Conservation (phyloP, 2,113 vertebrate species). For the Podocnemis expansa region DNA sequence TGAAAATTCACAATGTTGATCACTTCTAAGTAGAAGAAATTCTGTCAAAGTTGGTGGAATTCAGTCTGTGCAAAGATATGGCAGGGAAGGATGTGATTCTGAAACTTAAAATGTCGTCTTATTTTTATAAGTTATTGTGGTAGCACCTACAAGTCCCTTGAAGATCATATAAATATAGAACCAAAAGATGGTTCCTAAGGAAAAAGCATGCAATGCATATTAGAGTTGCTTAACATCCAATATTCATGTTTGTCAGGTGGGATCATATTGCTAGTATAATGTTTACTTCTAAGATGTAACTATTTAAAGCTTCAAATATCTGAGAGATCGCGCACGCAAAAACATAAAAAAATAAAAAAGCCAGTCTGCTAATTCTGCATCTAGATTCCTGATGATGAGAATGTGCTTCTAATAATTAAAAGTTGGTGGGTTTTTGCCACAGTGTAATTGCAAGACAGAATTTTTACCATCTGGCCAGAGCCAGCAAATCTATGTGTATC, state of each 20-base stretch:
- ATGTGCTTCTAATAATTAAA: background rate
- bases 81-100: background rate
- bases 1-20: background rate
- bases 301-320: background rate
- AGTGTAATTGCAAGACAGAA: background rate
- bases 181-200: too few species aligned
- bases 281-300: background rate
- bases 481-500: conserved; percentile 4
- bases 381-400: background rate
- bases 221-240: background rate
- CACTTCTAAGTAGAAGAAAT: too few species aligned
- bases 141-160: too few species aligned
- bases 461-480: conserved; percentile 29
- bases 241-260: background rate
- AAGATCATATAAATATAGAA: too few species aligned
- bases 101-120: background rate
- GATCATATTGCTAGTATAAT: background rate
- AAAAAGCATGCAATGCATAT: background rate
- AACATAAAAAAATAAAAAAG: background rate
- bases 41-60: background rate
- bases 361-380: background rate
- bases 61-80: background rate
- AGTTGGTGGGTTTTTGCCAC: background rate
- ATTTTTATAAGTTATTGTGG: too few species aligned
- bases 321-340: background rate